These are phyloP conservation scores for Bufo gargarizans DNA, from an alignment of 2,113 vertebrate species.

Conservation along the genomic window DNA sequence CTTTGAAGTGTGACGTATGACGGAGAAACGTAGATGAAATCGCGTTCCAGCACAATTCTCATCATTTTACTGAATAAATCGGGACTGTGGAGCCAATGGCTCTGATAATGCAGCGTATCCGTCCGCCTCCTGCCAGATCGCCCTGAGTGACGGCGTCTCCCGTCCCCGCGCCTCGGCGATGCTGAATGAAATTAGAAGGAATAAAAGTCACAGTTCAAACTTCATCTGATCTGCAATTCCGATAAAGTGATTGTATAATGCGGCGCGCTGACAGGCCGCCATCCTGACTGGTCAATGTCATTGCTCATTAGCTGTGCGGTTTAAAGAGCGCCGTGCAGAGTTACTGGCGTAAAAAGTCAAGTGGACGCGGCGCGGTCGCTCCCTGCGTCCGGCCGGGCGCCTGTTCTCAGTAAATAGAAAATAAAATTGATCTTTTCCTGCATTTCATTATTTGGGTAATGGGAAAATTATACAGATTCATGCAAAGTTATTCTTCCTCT, in stretches of 20 bases:
- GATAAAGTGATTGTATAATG: conserved; percentile 29
- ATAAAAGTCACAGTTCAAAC: conserved; percentile 38
- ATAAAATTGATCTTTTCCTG: background rate
- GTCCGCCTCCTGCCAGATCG: background rate
- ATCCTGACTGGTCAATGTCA: conserved; percentile 28
- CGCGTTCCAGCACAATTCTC: background rate
- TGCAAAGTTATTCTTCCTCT: background rate
- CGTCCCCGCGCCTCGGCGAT: background rate
- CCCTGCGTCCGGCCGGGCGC: no score
- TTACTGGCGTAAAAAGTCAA: background rate
- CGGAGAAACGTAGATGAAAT: background rate
- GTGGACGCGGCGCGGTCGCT: background rate
- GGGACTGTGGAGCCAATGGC: background rate
- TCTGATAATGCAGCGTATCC: background rate
- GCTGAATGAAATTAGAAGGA: conserved; percentile 17
- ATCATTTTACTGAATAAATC: background rate
- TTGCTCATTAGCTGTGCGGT: conserved; percentile 11
- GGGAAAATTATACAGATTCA: conserved; percentile 16
- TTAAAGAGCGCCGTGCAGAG: background rate
- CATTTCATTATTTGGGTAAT: background rate
- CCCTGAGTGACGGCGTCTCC: background rate
- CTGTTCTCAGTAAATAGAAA: background rate
- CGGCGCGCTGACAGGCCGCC: background rate
- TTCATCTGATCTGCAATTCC: conserved; percentile 33
- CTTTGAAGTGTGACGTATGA: conserved; percentile 4